Evolutionary conservation across 2,888 invertebrate species (phyloP).

Genomic region (Apotomis capreana): DNA sequence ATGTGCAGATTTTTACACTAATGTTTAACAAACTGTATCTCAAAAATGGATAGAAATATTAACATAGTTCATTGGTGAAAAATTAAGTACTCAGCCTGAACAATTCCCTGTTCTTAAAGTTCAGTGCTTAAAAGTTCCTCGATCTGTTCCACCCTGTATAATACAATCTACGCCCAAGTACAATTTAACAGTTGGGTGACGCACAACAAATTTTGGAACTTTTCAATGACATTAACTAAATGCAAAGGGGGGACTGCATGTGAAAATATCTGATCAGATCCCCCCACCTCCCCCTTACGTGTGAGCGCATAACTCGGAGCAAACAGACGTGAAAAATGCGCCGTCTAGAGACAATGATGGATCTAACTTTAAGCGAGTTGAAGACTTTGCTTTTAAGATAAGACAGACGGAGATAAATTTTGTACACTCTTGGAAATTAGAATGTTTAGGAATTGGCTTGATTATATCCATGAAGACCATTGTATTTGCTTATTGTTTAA

Average conservation of each 20-base stretch:
- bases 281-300: slow-evolving; percentile 6
- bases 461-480: too few relatives aligned
- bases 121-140: too few relatives aligned
- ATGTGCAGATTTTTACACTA: too few relatives aligned
- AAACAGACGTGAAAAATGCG: slow-evolving; percentile 18
- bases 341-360: slow-evolving; percentile 19
- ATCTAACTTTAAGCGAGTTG: slow-evolving; percentile 25
- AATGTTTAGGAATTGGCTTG: slow-evolving; percentile 5
- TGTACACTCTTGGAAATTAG: slow-evolving; percentile 20
- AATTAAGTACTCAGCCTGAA: too few relatives aligned
- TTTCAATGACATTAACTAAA: slow-evolving; percentile 7
- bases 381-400: background rate
- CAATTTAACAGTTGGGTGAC: too few relatives aligned
- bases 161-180: too few relatives aligned
- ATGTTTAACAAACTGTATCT: too few relatives aligned
- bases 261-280: slow-evolving; percentile 1
- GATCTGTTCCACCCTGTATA: too few relatives aligned
- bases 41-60: too few relatives aligned
- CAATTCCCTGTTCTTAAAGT: too few relatives aligned
- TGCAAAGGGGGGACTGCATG: background rate
- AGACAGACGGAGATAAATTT: slow-evolving; percentile 13
- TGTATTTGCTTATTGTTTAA: too few relatives aligned
- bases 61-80: too few relatives aligned
- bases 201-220: background rate
- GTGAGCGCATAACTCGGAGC: background rate